phyloP scores from a whole-genome alignment of 2,888 invertebrate genomes.

The Andricus curvator region DNA sequence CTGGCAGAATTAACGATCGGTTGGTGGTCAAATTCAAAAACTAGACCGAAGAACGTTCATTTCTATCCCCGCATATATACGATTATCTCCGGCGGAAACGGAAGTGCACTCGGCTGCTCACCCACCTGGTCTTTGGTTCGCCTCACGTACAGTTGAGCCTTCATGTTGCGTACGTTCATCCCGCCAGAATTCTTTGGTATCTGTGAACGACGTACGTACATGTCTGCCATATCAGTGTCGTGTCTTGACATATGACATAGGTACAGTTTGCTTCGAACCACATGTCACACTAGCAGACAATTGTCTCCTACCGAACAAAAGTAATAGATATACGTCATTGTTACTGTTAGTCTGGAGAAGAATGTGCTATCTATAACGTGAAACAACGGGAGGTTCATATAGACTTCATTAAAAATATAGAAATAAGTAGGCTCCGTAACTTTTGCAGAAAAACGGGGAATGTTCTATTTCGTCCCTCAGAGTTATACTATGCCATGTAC shows the following conservation, averaged over 20 bases:
- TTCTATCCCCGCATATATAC: conserved; percentile 55
- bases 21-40: conserved; percentile 57
- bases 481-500: no score
- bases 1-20: conserved; percentile 36
- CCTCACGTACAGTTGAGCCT: conserved; percentile 44
- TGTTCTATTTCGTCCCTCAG: no score
- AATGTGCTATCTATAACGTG: not conserved
- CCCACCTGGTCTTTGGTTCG: conserved; percentile 72
- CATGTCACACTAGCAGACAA: conserved; percentile 33
- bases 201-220: conserved; percentile 23
- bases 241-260: conserved; percentile 45
- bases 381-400: not conserved
- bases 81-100: conserved; percentile 77
- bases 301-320: conserved; percentile 35
- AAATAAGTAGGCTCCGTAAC: no score
- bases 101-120: conserved; percentile 76
- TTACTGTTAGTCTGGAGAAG: not conserved
- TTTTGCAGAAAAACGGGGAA: no score
- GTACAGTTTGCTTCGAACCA: conserved; percentile 15
- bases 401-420: not conserved
- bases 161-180: conserved; percentile 44
- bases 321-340: conserved; percentile 11
- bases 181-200: conserved; percentile 45
- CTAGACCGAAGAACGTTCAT: conserved; percentile 58
- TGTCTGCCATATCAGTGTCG: conserved; percentile 18